Evolutionary conservation across 1,140 invertebrate species (phyloP), one percentile per base, ranked within the genome.

Genomic region (Zaprionus vittiger): DNA sequence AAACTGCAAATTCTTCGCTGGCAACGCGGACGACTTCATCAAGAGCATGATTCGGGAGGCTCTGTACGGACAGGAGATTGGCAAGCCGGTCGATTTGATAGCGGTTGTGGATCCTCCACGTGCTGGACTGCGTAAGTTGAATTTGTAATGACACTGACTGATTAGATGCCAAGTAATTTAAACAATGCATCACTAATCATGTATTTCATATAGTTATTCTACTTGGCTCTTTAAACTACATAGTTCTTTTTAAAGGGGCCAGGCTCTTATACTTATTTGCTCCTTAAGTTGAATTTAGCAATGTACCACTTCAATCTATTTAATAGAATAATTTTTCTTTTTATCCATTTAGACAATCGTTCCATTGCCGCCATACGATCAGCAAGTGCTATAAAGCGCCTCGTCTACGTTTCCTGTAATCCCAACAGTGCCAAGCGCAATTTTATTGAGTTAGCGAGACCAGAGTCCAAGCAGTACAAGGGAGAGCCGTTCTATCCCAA

Each of bases 31-130:
- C 94, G 96, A 98, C 86, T 95, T 97, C 38, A 94, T 99, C 75
- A 94, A 95, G 2, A 94, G 95, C 9, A 95, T 98, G 22, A 94
- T 96, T 77, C 94, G 94, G 4, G 93, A 95, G 83, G 94, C 94
- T 1, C 80, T 92, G 2, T 92, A 93, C 17, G 94, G 94, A 1
- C 94, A 96, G 80, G 94, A 99, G n/a, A 68, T 80, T 0, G 92
- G 83, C 2, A 82, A 81, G 12, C 66, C 79, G 0, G 24, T 91
- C 4, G 84, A 92, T 71, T 66, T 92, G 20, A 95, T 99, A 47
- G 99, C 98, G 1, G 95, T 99, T 55, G 96, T 99, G 1, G 99
- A 99, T 94, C 99, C 99, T n/a, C 99, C 99, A 0, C 94, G 99
- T 87, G 96, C 97, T 70, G 98, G 98, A 14, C 93, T 99, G 75